A percentile compares a stretch with the other conserved stretches of the same genome.
Evolutionary conservation across 2,113 vertebrate genomes (phyloP).

Genomic region (Platysternon megacephalum): DNA sequence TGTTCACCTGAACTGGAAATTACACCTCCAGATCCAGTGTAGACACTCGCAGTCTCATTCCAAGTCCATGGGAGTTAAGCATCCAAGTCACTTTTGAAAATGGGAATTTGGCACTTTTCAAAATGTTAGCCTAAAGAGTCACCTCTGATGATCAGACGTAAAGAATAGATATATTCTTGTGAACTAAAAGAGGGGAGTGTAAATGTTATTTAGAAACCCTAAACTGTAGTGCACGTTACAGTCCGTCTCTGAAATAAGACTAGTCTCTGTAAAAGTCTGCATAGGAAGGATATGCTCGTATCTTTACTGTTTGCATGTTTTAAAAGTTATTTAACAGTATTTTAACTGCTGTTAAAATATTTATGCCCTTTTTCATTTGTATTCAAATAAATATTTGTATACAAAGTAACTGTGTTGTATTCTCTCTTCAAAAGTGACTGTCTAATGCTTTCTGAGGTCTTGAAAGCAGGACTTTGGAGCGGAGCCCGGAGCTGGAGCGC

Average conservation of each 20-base stretch:
- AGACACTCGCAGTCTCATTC: background rate
- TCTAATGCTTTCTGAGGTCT: background rate
- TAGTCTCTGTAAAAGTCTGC: background rate
- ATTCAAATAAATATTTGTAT: background rate
- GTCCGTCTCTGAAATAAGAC: background rate
- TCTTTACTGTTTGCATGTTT: background rate
- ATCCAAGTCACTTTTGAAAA: background rate
- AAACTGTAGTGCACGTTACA: fast-evolving
- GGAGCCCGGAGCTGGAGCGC: background rate
- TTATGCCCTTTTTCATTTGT: background rate
- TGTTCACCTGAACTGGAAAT: no score
- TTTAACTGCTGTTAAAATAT: no score
- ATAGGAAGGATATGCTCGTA: background rate
- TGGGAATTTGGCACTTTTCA: background rate
- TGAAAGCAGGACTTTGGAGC: background rate
- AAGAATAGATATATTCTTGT: background rate
- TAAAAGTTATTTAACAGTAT: background rate
- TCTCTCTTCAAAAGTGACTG: background rate
- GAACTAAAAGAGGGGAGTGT: background rate
- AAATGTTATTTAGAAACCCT: background rate
- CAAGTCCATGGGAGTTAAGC: background rate
- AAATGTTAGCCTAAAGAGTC: background rate
- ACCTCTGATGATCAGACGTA: background rate
- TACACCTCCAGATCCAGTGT: no score
- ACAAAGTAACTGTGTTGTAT: background rate